Base-by-base conservation (phyloP, 2,888 invertebrate genomes). In the Drosophila kuntzei region DNA sequence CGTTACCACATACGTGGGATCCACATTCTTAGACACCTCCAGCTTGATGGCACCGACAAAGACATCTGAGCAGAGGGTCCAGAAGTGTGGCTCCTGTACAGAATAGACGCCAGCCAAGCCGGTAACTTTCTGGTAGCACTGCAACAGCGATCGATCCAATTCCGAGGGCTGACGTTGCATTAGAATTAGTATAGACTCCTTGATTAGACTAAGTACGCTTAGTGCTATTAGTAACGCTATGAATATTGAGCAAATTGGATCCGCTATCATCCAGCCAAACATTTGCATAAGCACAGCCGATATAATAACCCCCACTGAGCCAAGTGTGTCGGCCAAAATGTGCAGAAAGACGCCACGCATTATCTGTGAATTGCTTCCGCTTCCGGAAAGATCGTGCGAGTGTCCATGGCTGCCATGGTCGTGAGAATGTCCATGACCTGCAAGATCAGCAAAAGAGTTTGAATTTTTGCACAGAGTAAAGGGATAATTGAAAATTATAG, bases 191-290 rank as follows among this genome's bases (percentile, higher is more conserved):
- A 97, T 95, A 0, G 98, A 98, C 90, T 99, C 98, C 88, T 95
- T 95, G 82, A 97, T 95, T 76, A 97, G 93, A 37, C 96, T 95
- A 64, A 97, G 90, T 20, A 97, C 98, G 94, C 98, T 98, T 34
- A 96, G 93, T 20, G 96, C 96, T 89, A 99, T 98, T 25, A 99
- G 94, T 22, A 97, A 90, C 9, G 99, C 96, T 81, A 99, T 99
- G 83, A 98, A 98, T 95, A 99, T 97, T 2, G 99, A 99, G 91
- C 99, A 99, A 80, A 99, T 97, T 0, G 99, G 99, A 93, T 99
- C 99, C 6, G 99, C 99, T 86, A 98, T 96, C 97, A 98, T 98
- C 98, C 98, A 99, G 44, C 98, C 98, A 92, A 99, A 99, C 93
- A 95, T 95, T 90, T 97, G 96, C 96, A 99, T 99, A 7, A 99